These are phyloP conservation scores for Macrochelys suwanniensis DNA, from an alignment of 2,797 vertebrate genomes.

Conservation along the genomic window DNA sequence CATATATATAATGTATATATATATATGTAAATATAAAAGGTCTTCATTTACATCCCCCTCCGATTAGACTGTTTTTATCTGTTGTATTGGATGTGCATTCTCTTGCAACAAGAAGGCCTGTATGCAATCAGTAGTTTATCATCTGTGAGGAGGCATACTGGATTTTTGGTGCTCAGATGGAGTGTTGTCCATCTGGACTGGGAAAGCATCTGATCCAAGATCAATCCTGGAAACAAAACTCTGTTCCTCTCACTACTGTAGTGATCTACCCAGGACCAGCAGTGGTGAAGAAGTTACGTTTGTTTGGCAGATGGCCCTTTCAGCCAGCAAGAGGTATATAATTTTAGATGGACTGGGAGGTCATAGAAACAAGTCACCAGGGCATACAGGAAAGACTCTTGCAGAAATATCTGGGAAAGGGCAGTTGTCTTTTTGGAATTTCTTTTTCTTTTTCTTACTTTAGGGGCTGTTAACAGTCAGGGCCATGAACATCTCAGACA, in stretches of 20 bases:
- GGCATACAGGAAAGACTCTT: slow-evolving; percentile 14
- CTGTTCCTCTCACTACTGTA: slow-evolving; percentile 13
- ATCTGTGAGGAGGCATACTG: not conserved
- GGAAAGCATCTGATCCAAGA: not conserved
- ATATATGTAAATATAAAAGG: not conserved
- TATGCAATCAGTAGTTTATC: not conserved
- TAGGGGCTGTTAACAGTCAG: slow-evolving; percentile 8
- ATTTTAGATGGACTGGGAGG: slow-evolving; percentile 36
- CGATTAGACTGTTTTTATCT: not conserved
- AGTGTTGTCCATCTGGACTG: not conserved
- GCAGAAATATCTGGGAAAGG: slow-evolving; percentile 52
- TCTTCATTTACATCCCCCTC: not conserved
- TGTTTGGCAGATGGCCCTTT: slow-evolving; percentile 63
- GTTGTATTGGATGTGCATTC: not conserved
- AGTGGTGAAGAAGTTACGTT: slow-evolving; percentile 54
- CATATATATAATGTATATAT: not conserved
- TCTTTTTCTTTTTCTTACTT: slow-evolving; percentile 2
- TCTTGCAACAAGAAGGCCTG: not conserved
- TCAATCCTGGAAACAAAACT: slow-evolving; percentile 4
- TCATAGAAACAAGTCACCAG: slow-evolving; percentile 45
- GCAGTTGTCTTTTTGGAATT: not conserved
- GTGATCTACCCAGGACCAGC: not conserved
- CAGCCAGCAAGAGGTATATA: slow-evolving; percentile 70
- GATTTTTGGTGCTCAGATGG: not conserved
- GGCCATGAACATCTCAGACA: not conserved